Percentiles rank a stretch among this genome's conserved stretches.
Conservation (phyloP, 2,888 invertebrate genomes). For the Muschampia plurimacula region DNA sequence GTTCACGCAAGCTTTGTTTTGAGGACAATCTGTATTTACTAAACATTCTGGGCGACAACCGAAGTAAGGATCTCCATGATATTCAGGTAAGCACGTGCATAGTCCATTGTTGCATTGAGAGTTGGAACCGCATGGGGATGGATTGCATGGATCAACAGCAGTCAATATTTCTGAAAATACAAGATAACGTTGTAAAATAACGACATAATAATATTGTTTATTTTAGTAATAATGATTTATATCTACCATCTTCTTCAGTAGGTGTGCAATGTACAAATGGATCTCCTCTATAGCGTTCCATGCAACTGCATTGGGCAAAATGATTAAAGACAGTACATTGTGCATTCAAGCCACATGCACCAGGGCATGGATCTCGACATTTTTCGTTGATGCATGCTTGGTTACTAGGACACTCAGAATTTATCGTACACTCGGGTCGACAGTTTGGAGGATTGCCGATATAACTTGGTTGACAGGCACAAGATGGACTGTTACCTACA, state of each 20-base stretch:
- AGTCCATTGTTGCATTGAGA: conserved; percentile 88
- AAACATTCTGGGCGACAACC: conserved; percentile 94
- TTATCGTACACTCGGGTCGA: conserved; percentile 89
- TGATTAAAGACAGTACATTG: conserved; percentile 87
- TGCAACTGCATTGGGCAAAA: conserved; percentile 87
- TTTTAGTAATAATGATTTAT: conserved; percentile 7
- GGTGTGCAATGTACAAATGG: conserved; percentile 82
- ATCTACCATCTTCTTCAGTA: conserved; percentile 66
- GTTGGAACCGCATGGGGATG: conserved; percentile 90
- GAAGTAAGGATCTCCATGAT: conserved; percentile 91
- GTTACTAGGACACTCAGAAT: conserved; percentile 88
- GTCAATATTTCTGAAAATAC: conserved; percentile 56
- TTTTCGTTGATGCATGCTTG: conserved; percentile 88
- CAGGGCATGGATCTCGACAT: conserved; percentile 89
- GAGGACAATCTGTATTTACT: conserved; percentile 89
- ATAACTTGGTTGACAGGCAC: conserved; percentile 86
- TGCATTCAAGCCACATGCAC: conserved; percentile 87
- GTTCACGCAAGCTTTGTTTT: conserved; percentile 88
- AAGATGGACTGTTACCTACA: conserved; percentile 84
- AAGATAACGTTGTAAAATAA: background rate
- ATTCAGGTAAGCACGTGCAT: conserved; percentile 90
- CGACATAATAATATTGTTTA: conserved; percentile 20
- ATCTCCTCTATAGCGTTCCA: conserved; percentile 85
- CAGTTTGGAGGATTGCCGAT: conserved; percentile 89
- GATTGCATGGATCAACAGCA: conserved; percentile 86